Evolutionary conservation across 2,888 invertebrate species (phyloP).

Genomic region (Scrobipalpa atriplicella): DNA sequence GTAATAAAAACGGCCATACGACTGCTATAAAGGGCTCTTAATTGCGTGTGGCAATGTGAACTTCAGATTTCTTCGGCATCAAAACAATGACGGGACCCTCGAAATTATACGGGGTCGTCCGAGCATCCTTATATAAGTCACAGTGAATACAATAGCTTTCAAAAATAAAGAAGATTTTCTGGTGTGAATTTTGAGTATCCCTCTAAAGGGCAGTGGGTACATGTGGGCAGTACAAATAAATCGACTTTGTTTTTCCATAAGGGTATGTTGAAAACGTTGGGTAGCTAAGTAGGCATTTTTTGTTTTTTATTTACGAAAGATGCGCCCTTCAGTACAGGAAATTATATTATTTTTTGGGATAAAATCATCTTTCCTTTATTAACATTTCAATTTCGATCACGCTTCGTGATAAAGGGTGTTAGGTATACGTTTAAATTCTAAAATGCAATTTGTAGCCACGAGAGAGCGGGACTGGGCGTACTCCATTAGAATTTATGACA

Average conservation of each 20-base stretch:
- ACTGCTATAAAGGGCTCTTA: slow-evolving; percentile 67
- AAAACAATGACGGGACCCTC: slow-evolving; percentile 33
- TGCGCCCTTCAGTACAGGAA: background rate
- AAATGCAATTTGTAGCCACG: slow-evolving; percentile 64
- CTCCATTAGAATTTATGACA: slow-evolving; percentile 80
- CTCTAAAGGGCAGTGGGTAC: too few species aligned
- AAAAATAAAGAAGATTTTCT: too few species aligned
- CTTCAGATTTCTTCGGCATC: slow-evolving; percentile 40
- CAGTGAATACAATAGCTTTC: too few species aligned
- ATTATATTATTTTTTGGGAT: background rate
- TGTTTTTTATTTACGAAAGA: too few species aligned
- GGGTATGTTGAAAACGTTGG: too few species aligned
- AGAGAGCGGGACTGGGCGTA: slow-evolving; percentile 47
- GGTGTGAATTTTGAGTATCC: too few species aligned
- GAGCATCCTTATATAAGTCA: background rate
- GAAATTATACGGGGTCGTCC: background rate
- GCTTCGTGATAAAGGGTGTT: slow-evolving; percentile 27
- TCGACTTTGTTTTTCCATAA: too few species aligned
- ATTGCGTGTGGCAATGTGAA: slow-evolving; percentile 56
- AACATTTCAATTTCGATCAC: slow-evolving; percentile 40
- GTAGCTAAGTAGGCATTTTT: too few species aligned
- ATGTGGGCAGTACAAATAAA: too few species aligned
- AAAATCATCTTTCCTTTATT: slow-evolving; percentile 14
- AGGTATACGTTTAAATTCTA: slow-evolving; percentile 60
- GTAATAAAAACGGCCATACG: slow-evolving; percentile 74